phyloP scores from a whole-genome alignment of 92 coral and sea anemone genomes.

The Micromussa lordhowensis region DNA sequence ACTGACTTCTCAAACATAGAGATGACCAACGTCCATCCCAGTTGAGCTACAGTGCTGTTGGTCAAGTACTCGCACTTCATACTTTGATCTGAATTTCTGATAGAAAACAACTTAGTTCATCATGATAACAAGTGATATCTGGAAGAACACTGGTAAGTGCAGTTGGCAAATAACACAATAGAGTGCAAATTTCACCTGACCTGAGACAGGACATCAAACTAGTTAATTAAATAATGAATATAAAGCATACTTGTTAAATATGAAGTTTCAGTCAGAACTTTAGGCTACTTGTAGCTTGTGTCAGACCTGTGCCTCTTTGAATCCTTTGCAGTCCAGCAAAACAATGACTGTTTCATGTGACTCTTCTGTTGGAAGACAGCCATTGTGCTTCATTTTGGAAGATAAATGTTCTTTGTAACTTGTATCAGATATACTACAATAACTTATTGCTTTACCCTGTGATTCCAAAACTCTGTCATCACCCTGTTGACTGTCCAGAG shows the following conservation, averaged over 20 bases:
- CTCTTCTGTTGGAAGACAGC: slow-evolving; percentile 3
- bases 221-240: slow-evolving; percentile 14
- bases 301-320: slow-evolving; percentile 37
- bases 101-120: too few relatives aligned
- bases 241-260: slow-evolving; percentile 18
- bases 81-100: background rate
- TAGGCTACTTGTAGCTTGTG: background rate
- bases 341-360: slow-evolving; percentile 26
- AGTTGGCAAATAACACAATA: background rate
- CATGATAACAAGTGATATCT: too few relatives aligned
- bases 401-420: background rate
- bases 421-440: slow-evolving; percentile 1
- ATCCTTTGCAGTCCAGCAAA: slow-evolving; percentile 4
- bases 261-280: background rate
- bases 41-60: too few relatives aligned
- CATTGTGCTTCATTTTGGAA: background rate
- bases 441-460: slow-evolving; percentile 24
- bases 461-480: slow-evolving; percentile 1
- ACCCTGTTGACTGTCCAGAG: background rate
- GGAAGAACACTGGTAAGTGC: too few relatives aligned
- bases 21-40: too few relatives aligned
- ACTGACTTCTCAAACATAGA: too few relatives aligned
- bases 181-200: background rate
- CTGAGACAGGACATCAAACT: background rate
- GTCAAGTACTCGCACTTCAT: background rate